These are phyloP conservation scores for Erpornis zantholeuca DNA, from an alignment of 2,113 vertebrate species.

Conservation along the genomic window DNA sequence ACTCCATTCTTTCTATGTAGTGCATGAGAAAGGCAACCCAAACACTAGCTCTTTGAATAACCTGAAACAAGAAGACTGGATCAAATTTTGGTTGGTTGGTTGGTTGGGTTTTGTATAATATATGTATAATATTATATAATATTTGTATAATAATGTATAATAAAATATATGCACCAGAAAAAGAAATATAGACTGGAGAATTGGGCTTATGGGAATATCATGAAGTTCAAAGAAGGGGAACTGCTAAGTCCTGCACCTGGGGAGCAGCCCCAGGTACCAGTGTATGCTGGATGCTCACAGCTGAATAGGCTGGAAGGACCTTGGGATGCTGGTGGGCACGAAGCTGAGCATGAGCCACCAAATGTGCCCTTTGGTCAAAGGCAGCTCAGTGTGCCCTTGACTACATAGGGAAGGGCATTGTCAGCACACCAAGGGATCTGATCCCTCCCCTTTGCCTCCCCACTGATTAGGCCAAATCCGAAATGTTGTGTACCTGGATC, in stretches of 20 bases:
- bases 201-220: fast-evolving
- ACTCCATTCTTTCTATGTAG: not conserved
- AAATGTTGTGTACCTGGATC: not conserved
- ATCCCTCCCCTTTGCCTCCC: not conserved
- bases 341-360: not conserved
- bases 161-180: not conserved
- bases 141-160: no score
- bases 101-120: not conserved
- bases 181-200: not conserved
- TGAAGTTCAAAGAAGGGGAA: not conserved
- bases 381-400: not conserved
- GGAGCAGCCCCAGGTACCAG: not conserved
- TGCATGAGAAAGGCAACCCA: not conserved
- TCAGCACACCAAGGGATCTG: not conserved
- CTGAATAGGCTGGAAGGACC: not conserved
- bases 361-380: not conserved
- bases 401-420: not conserved
- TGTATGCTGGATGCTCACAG: fast-evolving
- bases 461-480: not conserved
- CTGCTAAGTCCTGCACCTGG: not conserved
- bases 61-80: not conserved
- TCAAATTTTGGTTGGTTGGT: not conserved
- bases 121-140: no score
- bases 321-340: not conserved
- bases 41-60: not conserved